Conservation (phyloP, 2,113 vertebrate species). For the Tauraco erythrolophus region DNA sequence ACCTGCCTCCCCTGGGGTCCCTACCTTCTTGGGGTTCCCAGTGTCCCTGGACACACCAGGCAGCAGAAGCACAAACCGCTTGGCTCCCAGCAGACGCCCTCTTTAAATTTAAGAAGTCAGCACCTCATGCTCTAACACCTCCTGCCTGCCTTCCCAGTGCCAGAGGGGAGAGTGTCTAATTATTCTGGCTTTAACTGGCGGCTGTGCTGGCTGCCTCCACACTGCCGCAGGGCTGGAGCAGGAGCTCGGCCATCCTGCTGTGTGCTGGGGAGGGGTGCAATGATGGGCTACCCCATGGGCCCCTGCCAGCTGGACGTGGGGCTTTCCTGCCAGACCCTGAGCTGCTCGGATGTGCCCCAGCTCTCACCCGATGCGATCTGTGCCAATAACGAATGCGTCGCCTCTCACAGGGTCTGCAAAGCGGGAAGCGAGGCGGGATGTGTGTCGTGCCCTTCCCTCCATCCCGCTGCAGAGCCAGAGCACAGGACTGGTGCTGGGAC, state of each 20-base stretch:
- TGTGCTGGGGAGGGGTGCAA: not conserved
- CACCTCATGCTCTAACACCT: not conserved
- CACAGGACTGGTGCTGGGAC: not conserved
- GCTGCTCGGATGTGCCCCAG: not conserved
- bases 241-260: not conserved
- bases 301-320: not conserved
- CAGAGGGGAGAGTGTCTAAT: not conserved
- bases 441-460: not conserved
- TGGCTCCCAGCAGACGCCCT: not conserved
- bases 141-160: not conserved
- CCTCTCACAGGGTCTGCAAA: not conserved
- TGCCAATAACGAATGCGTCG: not conserved
- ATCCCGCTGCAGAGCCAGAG: accelerated
- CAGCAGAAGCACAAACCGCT: not conserved
- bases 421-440: not conserved
- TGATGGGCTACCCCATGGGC: accelerated
- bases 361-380: not conserved
- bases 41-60: not conserved
- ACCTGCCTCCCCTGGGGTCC: not conserved
- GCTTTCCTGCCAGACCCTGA: not conserved
- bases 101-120: not conserved
- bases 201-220: not conserved
- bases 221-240: not conserved
- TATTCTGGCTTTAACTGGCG: not conserved
- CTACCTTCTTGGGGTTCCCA: not conserved